phyloP scores from a whole-genome alignment of 2,797 vertebrate species.

The Agapornis canus region DNA sequence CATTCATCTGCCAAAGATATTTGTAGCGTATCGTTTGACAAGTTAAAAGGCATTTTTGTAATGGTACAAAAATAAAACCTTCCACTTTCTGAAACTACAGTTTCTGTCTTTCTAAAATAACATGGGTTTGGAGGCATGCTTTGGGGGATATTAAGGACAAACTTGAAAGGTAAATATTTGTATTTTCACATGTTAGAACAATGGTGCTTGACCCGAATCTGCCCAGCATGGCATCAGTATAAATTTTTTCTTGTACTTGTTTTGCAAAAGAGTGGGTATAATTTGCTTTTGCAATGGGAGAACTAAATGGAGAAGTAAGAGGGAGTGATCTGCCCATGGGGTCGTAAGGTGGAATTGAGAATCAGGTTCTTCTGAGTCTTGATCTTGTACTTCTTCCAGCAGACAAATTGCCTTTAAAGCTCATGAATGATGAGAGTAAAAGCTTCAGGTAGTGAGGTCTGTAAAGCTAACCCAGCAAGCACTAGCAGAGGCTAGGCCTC shows the following conservation, averaged over 20 bases:
- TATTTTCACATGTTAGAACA: constrained; percentile 2
- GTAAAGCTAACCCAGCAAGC: not conserved
- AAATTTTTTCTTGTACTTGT: not conserved
- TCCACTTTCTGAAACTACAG: constrained; percentile 11
- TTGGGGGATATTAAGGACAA: not conserved
- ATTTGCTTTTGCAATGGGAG: not conserved
- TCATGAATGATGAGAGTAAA: not conserved
- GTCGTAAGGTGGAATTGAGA: not conserved
- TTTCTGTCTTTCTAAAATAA: constrained; percentile 29
- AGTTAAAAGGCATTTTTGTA: constrained; percentile 60
- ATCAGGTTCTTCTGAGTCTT: not conserved
- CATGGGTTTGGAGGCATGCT: not conserved
- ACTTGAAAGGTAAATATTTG: constrained; percentile 24
- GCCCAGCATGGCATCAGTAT: not conserved
- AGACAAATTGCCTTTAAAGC: constrained; percentile 11
- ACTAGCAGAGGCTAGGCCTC: not conserved
- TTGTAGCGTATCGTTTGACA: constrained; percentile 43
- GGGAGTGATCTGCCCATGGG: not conserved
- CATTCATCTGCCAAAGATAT: constrained; percentile 54
- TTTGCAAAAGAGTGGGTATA: not conserved
- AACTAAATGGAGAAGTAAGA: not conserved
- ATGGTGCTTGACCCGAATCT: not conserved
- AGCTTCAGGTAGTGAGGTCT: not conserved
- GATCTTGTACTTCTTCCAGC: constrained; percentile 1
- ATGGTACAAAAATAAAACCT: constrained; percentile 59